Base-by-base conservation (phyloP, 1,140 invertebrate species). In the Hylaeus anthracinus region DNA sequence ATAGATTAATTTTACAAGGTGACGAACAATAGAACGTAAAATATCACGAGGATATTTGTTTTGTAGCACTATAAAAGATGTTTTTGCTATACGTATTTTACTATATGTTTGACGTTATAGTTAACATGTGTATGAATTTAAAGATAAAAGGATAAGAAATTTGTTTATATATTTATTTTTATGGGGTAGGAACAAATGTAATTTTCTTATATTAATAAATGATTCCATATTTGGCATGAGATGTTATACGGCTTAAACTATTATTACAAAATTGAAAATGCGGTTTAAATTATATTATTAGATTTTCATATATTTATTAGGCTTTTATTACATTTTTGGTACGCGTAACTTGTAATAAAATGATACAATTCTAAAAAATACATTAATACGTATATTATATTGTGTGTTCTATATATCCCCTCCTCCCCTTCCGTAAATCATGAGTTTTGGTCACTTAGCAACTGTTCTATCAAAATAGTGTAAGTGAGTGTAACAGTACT, bases 401-500 rank as follows among this genome's bases (percentile, higher is more conserved):
- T 26, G 26, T 12, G 10, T 60, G 37, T 60, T 53, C 45, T 67
- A 43, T 1, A 72, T 60, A 53, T 51, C 43, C 8, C 37, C 14
- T n/a, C 26, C 15, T 51, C 6, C 45, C n/a, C 39, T 61, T 41
- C 45, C 55, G 37, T 39, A 60, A 78, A 12, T 14, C 60, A 10
- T 10, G 14, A 67, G n/a, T 55, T 60, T 55, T 5, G 26, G 85
- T 87, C 83, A 48, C 85, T 67, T 83, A 61, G 85, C 70, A 86
- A 87, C 85, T 72, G 66, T 60, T 72, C 72, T 53, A 41, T 51
- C 85, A 79, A 83, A 83, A 86, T 75, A 83, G 9, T 69, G 2
- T 51, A 61, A 60, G 6, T 37, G 43, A 83, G 9, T 69, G 2
- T 51, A 61, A 60, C 10, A 45, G 43, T 26, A 71, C 15, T 48